Conservation (phyloP, 2,113 vertebrate species). For the Plecotus auritus region DNA sequence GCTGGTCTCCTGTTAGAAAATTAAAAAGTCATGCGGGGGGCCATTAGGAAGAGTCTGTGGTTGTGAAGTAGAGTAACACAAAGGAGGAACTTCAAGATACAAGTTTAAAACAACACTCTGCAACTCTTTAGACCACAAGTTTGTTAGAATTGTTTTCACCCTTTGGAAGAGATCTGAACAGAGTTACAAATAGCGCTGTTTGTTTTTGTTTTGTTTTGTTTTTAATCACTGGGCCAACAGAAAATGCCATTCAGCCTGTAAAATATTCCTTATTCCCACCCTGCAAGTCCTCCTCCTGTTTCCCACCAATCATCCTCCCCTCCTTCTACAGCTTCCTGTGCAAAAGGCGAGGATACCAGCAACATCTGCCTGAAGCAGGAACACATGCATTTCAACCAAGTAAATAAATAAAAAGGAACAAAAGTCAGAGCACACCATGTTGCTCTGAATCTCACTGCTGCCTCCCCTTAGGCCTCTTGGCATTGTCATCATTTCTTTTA, state of each 20-base stretch:
- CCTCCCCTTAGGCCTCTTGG: neutral
- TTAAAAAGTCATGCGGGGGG: slow-evolving; percentile 68
- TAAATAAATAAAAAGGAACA: slow-evolving; percentile 16
- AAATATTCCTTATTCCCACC: neutral
- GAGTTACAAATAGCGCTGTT: slow-evolving; percentile 44
- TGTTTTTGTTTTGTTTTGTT: neutral
- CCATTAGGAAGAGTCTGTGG: slow-evolving; percentile 60
- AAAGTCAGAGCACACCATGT: neutral
- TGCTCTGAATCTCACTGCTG: neutral
- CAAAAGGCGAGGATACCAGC: neutral
- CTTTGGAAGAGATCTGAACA: slow-evolving; percentile 67
- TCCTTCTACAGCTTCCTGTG: neutral
- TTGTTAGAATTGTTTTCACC: slow-evolving; percentile 63
- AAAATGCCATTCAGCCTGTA: slow-evolving; percentile 14
- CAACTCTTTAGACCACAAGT: slow-evolving; percentile 41
- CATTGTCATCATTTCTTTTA: neutral
- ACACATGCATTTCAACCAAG: neutral
- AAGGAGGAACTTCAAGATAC: slow-evolving; percentile 44
- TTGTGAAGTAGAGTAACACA: slow-evolving; percentile 37
- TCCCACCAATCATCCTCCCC: neutral
- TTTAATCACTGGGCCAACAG: neutral
- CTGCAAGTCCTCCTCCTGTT: neutral
- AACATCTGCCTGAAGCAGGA: slow-evolving; percentile 36
- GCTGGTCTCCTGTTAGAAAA: slow-evolving; percentile 71
- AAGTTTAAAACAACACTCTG: slow-evolving; percentile 62